Percentiles rank a stretch among this genome's conserved stretches.
Evolutionary conservation across 2,113 vertebrate species (phyloP).

Genomic region (Sander lucioperca): DNA sequence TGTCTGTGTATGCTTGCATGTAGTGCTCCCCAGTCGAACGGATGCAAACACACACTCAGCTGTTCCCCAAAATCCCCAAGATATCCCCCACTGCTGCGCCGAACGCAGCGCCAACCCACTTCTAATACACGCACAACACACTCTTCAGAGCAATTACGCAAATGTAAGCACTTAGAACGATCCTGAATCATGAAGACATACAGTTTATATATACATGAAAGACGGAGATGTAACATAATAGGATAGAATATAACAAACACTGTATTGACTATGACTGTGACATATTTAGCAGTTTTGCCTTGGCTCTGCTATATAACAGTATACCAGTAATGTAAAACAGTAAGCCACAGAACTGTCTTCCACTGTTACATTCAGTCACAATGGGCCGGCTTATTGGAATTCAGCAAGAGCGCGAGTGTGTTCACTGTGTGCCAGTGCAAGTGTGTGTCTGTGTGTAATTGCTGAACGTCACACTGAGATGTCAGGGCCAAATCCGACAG

Average conservation of each 20-base stretch:
- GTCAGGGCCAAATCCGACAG: slow-evolving; percentile 67
- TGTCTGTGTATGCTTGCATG: slow-evolving; percentile 1
- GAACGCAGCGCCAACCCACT: slow-evolving; percentile 35
- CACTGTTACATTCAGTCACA: slow-evolving; percentile 44
- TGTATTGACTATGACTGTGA: background rate
- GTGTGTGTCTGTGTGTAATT: slow-evolving; percentile 49
- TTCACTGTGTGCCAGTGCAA: slow-evolving; percentile 13
- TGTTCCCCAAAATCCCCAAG: slow-evolving; percentile 53
- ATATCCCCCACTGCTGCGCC: background rate
- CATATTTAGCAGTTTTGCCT: slow-evolving; percentile 7
- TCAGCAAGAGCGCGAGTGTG: slow-evolving; percentile 22
- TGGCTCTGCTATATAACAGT: background rate
- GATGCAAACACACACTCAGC: slow-evolving; percentile 59
- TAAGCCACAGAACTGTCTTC: slow-evolving; percentile 35
- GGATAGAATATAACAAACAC: background rate
- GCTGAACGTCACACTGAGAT: slow-evolving; percentile 52
- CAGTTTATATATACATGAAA: background rate
- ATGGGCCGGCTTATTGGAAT: slow-evolving; percentile 48
- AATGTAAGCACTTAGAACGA: background rate
- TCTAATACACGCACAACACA: slow-evolving; percentile 7
- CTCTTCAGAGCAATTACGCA: slow-evolving; percentile 6
- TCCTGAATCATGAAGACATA: background rate
- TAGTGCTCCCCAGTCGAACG: slow-evolving; percentile 12
- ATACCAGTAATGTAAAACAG: slow-evolving; percentile 3
- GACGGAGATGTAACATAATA: background rate